Percentiles rank a stretch among this genome's conserved stretches.
Evolutionary conservation across 2,888 invertebrate species (phyloP).

Genomic region (Ectobius pallidus): DNA sequence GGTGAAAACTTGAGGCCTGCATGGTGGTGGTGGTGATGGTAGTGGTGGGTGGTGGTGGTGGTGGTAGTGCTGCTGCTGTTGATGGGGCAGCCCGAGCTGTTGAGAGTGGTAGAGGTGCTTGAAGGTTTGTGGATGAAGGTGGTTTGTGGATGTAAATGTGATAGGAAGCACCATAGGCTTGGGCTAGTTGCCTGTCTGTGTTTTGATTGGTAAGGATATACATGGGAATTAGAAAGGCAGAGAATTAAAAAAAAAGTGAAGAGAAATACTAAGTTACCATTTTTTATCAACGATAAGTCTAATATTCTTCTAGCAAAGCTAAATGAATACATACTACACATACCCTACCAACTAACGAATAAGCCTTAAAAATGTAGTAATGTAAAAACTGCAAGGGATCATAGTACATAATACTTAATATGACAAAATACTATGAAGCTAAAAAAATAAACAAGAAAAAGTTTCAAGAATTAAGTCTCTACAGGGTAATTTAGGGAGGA

Average conservation of each 20-base stretch:
- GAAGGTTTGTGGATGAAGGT: conserved; percentile 47
- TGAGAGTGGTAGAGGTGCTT: conserved; percentile 44
- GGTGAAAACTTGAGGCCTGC: conserved; percentile 36
- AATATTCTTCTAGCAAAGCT: no score
- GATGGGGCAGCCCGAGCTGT: conserved; percentile 34
- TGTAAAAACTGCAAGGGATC: no score
- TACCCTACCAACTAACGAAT: no score
- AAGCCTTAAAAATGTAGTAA: no score
- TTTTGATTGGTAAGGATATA: conserved; percentile 24
- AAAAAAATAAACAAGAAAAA: no score
- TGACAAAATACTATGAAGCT: no score
- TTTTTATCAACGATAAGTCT: conserved; percentile 2
- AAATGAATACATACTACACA: no score
- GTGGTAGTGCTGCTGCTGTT: conserved; percentile 26
- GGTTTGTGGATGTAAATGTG: conserved; percentile 52
- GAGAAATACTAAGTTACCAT: conserved; percentile 32
- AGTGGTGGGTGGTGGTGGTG: no score
- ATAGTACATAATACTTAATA: no score
- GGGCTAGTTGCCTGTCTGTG: conserved; percentile 53
- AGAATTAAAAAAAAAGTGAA: conserved; percentile 30
- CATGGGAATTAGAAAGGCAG: conserved; percentile 16
- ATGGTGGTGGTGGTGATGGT: conserved; percentile 25
- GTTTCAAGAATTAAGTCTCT: no score
- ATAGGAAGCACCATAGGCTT: conserved; percentile 56
- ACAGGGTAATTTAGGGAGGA: no score